These are phyloP conservation scores for Phrynocephalus forsythii DNA, from an alignment of 2,797 vertebrate species.

Conservation along the genomic window DNA sequence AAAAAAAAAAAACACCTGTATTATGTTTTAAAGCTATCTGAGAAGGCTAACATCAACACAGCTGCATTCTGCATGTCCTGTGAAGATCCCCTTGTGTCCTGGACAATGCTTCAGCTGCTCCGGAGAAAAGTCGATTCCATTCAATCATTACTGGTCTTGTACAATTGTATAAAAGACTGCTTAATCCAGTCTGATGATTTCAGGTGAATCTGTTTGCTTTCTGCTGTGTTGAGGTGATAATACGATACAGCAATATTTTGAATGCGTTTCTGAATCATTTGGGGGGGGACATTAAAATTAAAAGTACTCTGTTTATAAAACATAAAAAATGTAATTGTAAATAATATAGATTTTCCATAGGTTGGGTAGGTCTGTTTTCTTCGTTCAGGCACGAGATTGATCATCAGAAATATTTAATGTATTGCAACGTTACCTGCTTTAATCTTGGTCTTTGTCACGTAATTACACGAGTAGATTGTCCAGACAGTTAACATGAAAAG, in stretches of 20 bases:
- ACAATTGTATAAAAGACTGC: slow-evolving; percentile 31
- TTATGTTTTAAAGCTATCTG: background rate
- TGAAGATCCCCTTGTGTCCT: slow-evolving; percentile 29
- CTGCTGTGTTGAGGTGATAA: slow-evolving; percentile 35
- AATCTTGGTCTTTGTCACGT: slow-evolving; percentile 24
- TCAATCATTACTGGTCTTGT: slow-evolving; percentile 48
- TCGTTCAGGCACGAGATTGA: slow-evolving; percentile 23
- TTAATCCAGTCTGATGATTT: slow-evolving; percentile 44
- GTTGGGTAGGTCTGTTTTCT: slow-evolving; percentile 7
- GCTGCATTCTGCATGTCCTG: slow-evolving; percentile 15
- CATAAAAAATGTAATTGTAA: slow-evolving; percentile 19
- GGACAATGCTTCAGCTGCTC: slow-evolving; percentile 29
- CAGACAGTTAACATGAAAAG: slow-evolving; percentile 7
- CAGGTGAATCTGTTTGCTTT: slow-evolving; percentile 46
- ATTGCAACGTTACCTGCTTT: too few species aligned
- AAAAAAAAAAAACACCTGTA: background rate
- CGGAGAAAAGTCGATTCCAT: slow-evolving; percentile 38
- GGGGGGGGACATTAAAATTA: background rate
- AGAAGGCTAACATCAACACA: slow-evolving; percentile 38
- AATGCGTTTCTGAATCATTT: background rate
- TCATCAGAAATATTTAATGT: slow-evolving; percentile 44
- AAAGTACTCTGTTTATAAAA: slow-evolving; percentile 19
- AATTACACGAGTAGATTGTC: slow-evolving; percentile 24
- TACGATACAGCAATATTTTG: slow-evolving; percentile 40
- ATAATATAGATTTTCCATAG: slow-evolving; percentile 10